Base-by-base conservation (phyloP, 2,113 vertebrate genomes). In the Phalacrocorax carbo region DNA sequence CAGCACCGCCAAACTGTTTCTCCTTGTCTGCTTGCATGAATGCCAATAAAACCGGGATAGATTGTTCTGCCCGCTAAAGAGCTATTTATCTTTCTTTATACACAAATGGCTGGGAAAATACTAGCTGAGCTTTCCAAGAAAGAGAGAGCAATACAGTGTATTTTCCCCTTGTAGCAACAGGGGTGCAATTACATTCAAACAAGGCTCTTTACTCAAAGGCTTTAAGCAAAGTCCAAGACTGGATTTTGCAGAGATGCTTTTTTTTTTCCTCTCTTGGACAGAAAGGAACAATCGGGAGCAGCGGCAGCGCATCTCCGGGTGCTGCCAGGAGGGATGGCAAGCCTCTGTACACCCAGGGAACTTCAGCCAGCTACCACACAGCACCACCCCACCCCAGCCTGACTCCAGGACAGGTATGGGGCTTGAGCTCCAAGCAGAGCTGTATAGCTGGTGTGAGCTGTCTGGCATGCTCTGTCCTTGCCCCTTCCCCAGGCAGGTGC, bases 121-220 rank as follows among this genome's bases (percentile, higher is more conserved):
- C 92, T 95, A 95, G 88, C 90, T 4, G 79, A 86, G 96, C 94
- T 95, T 96, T 96, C 96, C 96, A 97, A 95, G 96, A 96, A 90
- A 90, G 77, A 80, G 77, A 13, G 51, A 60, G 96, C 84, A 93
- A 91, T 77, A 65, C 94, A 94, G 90, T 44, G 92, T 95, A 96
- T 96, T 97, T 96, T 95, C 95, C 94, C 95, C 93, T 96, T 94
- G 92, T 83, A 95, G 93, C 96, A 95, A 94, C 94, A 80, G 96
- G 96, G 95, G 92, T 96, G 96, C 96, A 96, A 97, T 94, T 96
- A 93, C 95, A 94, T 95, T 96, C 96, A 96, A 95, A 96, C 92
- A 93, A 86, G 88, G 95, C 95, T 96, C 92, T 96, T 90, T 52
- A 69, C 90, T 93, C 93, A 95, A 93, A 96, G 79, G 79, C 88